These are phyloP conservation scores for Microctonus brassicae DNA, from an alignment of 2,888 invertebrate species.

Conservation along the genomic window DNA sequence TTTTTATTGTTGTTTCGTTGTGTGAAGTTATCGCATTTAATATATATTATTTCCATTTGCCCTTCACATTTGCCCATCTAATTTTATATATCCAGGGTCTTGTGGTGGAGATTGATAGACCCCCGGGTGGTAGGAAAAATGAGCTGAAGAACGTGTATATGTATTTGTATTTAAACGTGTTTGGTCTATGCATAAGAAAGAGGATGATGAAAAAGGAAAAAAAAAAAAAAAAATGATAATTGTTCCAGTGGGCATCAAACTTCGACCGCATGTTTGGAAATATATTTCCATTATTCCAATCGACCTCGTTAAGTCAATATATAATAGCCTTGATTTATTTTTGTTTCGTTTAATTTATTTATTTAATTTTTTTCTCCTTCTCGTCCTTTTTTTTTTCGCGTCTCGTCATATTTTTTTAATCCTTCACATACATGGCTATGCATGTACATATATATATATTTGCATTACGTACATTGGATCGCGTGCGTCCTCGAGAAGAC, in stretches of 20 bases:
- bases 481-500: conserved; percentile 6
- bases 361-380: conserved; percentile 3
- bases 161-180: no score
- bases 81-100: background rate
- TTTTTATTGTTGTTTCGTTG: background rate
- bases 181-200: background rate
- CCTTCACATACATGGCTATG: background rate
- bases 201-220: background rate
- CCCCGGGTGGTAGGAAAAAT: background rate
- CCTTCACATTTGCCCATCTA: conserved; percentile 1
- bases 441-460: background rate
- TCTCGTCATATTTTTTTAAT: conserved; percentile 10
- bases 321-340: background rate
- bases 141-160: background rate
- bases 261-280: background rate
- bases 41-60: background rate
- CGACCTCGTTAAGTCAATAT: conserved; percentile 32
- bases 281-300: conserved; percentile 23
- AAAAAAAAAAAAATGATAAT: conserved; percentile 7
- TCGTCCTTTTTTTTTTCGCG: background rate
- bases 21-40: background rate
- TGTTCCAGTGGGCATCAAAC: background rate
- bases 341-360: conserved; percentile 17
- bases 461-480: no score
- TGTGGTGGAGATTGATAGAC: conserved; percentile 17